Percentiles rank a stretch among this genome's conserved stretches.
Evolutionary conservation across 2,113 vertebrate species (phyloP).

Genomic region (Eretmodus cyanostictus): DNA sequence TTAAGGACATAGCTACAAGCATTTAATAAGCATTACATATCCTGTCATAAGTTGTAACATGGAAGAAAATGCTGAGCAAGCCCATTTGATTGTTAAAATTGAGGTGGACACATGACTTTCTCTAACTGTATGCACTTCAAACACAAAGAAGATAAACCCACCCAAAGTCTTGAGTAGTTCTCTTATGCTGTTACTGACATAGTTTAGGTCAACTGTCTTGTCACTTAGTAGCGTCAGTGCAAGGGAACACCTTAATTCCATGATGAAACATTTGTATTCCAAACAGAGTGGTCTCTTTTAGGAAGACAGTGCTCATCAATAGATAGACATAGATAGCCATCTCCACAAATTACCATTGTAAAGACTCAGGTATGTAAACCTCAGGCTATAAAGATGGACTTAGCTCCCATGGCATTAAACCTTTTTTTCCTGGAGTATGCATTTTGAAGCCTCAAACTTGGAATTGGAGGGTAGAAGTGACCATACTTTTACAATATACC

Average conservation of each 20-base stretch:
- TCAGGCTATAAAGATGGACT: background rate
- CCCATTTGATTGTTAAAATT: background rate
- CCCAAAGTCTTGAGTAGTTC: background rate
- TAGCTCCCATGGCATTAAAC: background rate
- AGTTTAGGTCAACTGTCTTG: background rate
- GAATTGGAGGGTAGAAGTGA: background rate
- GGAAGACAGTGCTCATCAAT: background rate
- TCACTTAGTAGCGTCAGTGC: background rate
- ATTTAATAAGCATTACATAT: background rate
- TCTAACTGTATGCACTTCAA: rapidly evolving
- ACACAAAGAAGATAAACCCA: background rate
- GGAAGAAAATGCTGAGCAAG: background rate
- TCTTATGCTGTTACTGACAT: background rate
- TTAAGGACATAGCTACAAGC: background rate
- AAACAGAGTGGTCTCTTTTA: background rate
- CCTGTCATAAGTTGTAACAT: background rate
- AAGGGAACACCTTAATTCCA: background rate
- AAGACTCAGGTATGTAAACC: background rate
- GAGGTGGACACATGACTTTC: background rate
- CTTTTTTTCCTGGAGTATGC: background rate
- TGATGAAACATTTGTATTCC: background rate
- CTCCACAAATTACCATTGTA: background rate
- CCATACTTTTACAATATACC: background rate
- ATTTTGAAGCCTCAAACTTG: background rate
- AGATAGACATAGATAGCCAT: background rate